Conservation (phyloP, 1,140 invertebrate species). For the Aphelenchoides besseyi region DNA sequence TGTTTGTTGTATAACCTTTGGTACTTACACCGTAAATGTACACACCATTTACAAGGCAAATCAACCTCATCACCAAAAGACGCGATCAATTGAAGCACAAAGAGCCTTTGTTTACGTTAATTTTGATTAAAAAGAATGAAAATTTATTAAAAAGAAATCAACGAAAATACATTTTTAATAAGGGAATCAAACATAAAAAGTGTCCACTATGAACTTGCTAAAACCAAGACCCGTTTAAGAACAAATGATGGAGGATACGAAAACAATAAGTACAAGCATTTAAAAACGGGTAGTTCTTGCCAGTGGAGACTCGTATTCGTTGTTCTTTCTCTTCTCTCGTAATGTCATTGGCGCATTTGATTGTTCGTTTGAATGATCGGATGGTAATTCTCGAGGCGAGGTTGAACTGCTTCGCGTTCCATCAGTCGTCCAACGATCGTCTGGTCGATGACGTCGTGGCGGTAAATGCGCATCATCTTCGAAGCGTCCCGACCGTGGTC, state of each 20-base stretch:
- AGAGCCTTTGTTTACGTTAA: too few relatives aligned
- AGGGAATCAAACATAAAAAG: too few relatives aligned
- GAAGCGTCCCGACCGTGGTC: conserved; percentile 12
- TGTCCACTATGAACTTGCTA: too few relatives aligned
- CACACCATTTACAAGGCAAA: too few relatives aligned
- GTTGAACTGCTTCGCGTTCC: background rate
- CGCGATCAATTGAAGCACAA: too few relatives aligned
- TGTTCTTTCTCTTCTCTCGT: conserved; percentile 47
- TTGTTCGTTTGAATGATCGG: background rate
- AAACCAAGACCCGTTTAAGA: too few relatives aligned
- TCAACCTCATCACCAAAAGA: too few relatives aligned
- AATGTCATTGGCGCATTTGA: conserved; percentile 23
- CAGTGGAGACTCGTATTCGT: conserved; percentile 43
- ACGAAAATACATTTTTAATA: too few relatives aligned
- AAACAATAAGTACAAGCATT: background rate
- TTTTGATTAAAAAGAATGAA: too few relatives aligned
- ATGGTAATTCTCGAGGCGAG: background rate
- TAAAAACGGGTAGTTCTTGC: background rate
- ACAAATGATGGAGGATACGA: background rate
- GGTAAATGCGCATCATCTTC: background rate
- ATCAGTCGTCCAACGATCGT: background rate
- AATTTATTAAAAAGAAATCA: too few relatives aligned
- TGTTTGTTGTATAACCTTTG: too few relatives aligned
- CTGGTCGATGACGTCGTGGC: conserved; percentile 7
- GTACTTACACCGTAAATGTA: too few relatives aligned